phyloP scores from a whole-genome alignment of 2,797 vertebrate species.

The Arrhamphus sclerolepis region DNA sequence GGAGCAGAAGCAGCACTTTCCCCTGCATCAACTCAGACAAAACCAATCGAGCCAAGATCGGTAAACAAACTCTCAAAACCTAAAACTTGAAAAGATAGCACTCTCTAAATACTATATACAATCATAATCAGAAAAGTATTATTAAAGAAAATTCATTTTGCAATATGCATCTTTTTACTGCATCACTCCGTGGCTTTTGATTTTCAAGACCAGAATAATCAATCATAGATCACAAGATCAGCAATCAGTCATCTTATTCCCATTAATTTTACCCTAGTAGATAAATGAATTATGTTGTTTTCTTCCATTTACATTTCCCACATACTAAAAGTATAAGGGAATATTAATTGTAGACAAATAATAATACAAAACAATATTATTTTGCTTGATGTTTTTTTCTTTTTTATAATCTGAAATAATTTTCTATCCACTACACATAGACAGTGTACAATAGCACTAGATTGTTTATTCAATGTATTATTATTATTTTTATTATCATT shows the following conservation, averaged over 20 bases:
- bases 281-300: neutral
- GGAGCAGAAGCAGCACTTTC: neutral
- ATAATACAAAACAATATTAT: conserved; percentile 1
- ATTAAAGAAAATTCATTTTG: neutral
- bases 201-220: neutral
- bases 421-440: neutral
- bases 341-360: neutral
- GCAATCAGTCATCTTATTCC: neutral
- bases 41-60: neutral
- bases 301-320: too few relatives aligned
- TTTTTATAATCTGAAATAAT: neutral
- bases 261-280: neutral
- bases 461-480: too few relatives aligned
- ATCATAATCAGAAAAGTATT: neutral
- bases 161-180: neutral
- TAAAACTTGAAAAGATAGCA: neutral
- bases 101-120: neutral
- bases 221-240: neutral
- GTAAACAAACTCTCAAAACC: neutral
- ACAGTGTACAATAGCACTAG: too few relatives aligned
- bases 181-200: neutral
- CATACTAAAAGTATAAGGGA: neutral
- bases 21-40: neutral
- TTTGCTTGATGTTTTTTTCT: neutral
- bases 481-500: too few relatives aligned